Evolutionary conservation across 2,888 invertebrate genomes (phyloP), one percentile per base, ranked within the genome.

Genomic region (Idaea biselata): DNA sequence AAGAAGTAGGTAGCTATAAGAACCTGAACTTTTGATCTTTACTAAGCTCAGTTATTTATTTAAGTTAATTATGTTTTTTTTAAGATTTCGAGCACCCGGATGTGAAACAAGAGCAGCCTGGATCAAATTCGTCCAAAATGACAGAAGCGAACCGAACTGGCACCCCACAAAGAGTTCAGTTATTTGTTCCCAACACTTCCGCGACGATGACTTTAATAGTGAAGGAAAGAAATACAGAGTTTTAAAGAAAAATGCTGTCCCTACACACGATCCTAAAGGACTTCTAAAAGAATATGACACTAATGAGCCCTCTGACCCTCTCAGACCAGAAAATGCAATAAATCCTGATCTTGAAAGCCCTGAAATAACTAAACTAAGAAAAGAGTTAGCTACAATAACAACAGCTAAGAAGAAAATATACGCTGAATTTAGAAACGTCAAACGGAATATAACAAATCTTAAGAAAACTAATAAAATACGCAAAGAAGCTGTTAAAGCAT

Each of bases 161-260:
- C 53, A 71, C 63, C 73, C 75, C 2, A 63, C 66, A 8, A 64
- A 66, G 3, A 18, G 68, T 63, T 31, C 70, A 16, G 55, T 31
- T 53, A 66, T 75, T 63, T 75, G 73, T 66, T 73, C 74, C 6
- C 33, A 18, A 16, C 75, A 75, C 66, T 75, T 75, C 57, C 59
- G 65, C 58, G 44, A 66, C 31, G 61, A 68, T 14, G 61, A 61
- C n/a, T 60, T 60, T 1, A 55, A 55, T 33, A 44, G 18, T 6
- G 56, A 56, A 56, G 33, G 60, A 33, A 17, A 56, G 32, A 56
- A 44, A 11, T 44, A 44, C 44, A 44, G 44, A 44, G 44, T 56
- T 32, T 56, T 60, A 14, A 33, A 60, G 32, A 57, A 56, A 25
- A 14, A 14, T 56, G 60, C 56, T 18, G 16, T 33, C 7, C 60